Percentiles rank a stretch among this genome's conserved stretches.
These are phyloP conservation scores for Caprella mutica DNA, from an alignment of 2,888 invertebrate species.

Conservation along the genomic window DNA sequence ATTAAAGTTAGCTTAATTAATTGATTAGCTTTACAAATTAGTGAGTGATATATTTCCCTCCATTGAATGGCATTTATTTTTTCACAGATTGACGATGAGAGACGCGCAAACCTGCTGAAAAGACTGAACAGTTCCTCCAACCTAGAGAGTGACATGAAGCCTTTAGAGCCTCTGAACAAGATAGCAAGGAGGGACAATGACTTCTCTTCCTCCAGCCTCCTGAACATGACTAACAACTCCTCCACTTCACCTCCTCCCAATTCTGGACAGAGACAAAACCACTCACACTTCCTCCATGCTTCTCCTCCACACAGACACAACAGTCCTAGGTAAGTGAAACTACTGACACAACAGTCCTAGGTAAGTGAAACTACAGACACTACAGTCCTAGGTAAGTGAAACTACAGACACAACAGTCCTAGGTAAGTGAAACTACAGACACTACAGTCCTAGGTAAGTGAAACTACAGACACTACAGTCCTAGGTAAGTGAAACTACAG, in stretches of 20 bases:
- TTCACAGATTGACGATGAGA: slow-evolving; percentile 13
- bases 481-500: too few relatives aligned
- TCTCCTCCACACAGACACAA: slow-evolving; percentile 5
- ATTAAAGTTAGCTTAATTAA: background rate
- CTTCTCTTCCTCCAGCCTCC: background rate
- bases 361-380: too few relatives aligned
- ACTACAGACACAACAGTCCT: too few relatives aligned
- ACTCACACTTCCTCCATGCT: slow-evolving; percentile 1
- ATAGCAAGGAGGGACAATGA: background rate
- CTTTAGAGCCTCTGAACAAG: slow-evolving; percentile 1
- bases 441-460: too few relatives aligned
- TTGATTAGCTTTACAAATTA: background rate
- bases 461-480: too few relatives aligned
- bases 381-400: too few relatives aligned
- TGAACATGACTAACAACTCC: background rate
- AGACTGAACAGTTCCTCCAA: slow-evolving; percentile 13
- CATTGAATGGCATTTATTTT: background rate
- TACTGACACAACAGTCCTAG: too few relatives aligned
- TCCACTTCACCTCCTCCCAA: background rate
- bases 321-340: background rate
- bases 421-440: too few relatives aligned
- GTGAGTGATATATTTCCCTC: background rate
- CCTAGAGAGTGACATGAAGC: background rate
- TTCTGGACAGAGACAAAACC: slow-evolving; percentile 6
- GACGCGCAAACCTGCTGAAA: slow-evolving; percentile 27